Percentiles rank a stretch among this genome's conserved stretches.
These are phyloP conservation scores for Drosophila pachea DNA, from an alignment of 1,140 invertebrate genomes.

Conservation along the genomic window DNA sequence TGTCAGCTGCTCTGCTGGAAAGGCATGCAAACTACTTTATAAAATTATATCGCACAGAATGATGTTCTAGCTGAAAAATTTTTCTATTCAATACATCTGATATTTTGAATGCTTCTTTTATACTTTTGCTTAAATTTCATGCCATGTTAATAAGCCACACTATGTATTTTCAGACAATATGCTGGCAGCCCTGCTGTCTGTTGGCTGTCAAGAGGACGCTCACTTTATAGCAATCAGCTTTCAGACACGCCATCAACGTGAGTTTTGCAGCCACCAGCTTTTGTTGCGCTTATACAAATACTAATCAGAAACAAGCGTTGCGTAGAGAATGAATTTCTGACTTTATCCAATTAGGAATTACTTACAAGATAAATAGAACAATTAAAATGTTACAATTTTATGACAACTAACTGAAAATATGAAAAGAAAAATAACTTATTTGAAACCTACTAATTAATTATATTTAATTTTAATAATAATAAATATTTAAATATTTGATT, in stretches of 20 bases:
- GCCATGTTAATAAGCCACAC: accelerated
- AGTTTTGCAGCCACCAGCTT: constrained; percentile 23
- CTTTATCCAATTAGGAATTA: neutral
- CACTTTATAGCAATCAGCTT: constrained; percentile 44
- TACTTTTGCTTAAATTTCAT: accelerated
- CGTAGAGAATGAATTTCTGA: neutral
- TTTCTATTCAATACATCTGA: neutral
- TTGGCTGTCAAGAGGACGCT: constrained; percentile 38
- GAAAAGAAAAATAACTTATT: neutral
- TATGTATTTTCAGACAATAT: neutral
- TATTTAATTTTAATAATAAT: too few relatives aligned
- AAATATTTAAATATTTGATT: neutral
- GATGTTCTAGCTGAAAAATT: neutral
- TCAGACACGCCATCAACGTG: constrained; percentile 5
- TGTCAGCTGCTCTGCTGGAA: constrained; percentile 16
- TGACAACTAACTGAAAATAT: neutral
- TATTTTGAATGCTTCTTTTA: neutral
- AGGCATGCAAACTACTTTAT: neutral
- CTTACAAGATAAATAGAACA: neutral
- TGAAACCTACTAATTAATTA: neutral
- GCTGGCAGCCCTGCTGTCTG: constrained; percentile 38
- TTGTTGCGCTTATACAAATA: neutral
- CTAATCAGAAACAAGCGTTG: constrained; percentile 19
- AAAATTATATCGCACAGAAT: neutral
- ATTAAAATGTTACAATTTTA: neutral